Evolutionary conservation across 2,888 invertebrate genomes (phyloP).

Genomic region (Sclerodermus sp.): DNA sequence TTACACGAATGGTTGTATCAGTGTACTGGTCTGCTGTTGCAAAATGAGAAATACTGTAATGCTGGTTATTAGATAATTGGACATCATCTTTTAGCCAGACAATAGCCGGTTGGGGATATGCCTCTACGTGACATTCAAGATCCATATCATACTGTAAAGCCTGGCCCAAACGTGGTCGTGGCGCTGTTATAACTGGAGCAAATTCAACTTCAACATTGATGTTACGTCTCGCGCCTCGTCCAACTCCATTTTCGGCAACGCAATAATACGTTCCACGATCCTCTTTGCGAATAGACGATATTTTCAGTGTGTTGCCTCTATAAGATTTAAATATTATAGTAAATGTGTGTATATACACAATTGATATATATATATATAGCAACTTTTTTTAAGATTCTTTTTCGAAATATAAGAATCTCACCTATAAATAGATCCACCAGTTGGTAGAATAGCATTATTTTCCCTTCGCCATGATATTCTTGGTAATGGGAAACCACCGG

Average conservation of each 20-base stretch:
- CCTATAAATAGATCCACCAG: conserved; percentile 82
- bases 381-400: too few species aligned
- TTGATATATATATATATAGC: not conserved
- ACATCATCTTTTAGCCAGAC: conserved; percentile 86
- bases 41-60: conserved; percentile 88
- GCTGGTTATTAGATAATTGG: conserved; percentile 84
- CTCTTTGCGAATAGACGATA: conserved; percentile 78
- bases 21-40: conserved; percentile 91
- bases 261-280: conserved; percentile 93
- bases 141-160: conserved; percentile 94
- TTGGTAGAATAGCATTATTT: conserved; percentile 89
- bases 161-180: conserved; percentile 80
- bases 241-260: conserved; percentile 88
- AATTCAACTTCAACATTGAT: conserved; percentile 91
- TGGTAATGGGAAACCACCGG: conserved; percentile 83
- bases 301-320: conserved; percentile 80
- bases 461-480: conserved; percentile 89
- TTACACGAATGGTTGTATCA: conserved; percentile 84
- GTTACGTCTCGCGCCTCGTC: conserved; percentile 80
- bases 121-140: conserved; percentile 91
- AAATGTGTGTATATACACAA: not conserved
- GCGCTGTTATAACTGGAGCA: conserved; percentile 82
- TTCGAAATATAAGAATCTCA: conserved; percentile 34
- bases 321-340: conserved; percentile 23
- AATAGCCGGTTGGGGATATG: conserved; percentile 91